Evolutionary conservation across 2,113 vertebrate genomes (phyloP).

Genomic region (Pristiophorus japonicus): DNA sequence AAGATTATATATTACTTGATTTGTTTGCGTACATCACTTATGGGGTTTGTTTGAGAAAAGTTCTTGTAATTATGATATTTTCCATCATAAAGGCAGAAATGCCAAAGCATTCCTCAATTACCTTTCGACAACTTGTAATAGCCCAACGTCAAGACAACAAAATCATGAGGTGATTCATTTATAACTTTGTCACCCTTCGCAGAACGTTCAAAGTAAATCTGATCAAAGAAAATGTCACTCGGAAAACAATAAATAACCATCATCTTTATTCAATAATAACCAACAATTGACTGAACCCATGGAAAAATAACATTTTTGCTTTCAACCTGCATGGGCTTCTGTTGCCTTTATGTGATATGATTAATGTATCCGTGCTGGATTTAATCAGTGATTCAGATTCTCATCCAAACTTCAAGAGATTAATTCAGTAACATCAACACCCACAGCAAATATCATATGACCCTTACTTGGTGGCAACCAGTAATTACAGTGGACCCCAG

Average conservation of each 20-base stretch:
- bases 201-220: background rate
- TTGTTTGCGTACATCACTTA: background rate
- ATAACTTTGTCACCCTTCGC: background rate
- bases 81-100: background rate
- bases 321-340: background rate
- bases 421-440: background rate
- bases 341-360: background rate
- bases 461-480: background rate
- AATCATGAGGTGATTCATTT: background rate
- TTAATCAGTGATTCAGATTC: constrained; percentile 19
- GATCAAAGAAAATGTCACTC: background rate
- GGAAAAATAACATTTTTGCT: background rate
- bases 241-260: background rate
- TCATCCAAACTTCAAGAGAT: background rate
- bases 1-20: background rate
- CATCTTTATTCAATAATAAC: constrained; percentile 1
- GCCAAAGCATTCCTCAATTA: background rate
- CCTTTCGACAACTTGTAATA: background rate
- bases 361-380: constrained; percentile 3
- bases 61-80: background rate
- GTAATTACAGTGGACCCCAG: background rate
- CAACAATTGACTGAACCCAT: background rate
- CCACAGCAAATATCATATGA: background rate
- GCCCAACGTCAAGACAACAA: background rate
- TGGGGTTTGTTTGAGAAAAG: background rate